phyloP scores from a whole-genome alignment of 2,797 vertebrate species.

The Euthynnus affinis region DNA sequence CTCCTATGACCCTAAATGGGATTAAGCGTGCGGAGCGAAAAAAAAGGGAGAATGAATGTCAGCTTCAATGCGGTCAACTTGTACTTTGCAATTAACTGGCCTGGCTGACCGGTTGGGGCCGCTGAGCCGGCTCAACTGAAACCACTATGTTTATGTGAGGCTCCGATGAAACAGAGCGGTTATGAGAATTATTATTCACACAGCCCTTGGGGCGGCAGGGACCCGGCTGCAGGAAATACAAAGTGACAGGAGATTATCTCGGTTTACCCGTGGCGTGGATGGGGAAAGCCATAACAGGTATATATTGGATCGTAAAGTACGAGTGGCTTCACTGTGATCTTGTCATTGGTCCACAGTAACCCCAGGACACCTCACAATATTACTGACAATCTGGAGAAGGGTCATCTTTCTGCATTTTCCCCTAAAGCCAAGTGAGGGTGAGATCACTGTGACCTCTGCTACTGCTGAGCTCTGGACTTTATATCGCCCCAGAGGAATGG shows the following conservation, averaged over 20 bases:
- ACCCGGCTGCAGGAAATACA: constrained; percentile 45
- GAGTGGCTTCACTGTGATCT: constrained; percentile 33
- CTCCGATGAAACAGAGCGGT: constrained; percentile 19
- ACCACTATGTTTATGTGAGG: constrained; percentile 32
- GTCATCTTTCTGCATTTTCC: constrained; percentile 37
- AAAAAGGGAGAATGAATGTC: constrained; percentile 60
- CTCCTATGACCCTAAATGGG: constrained; percentile 39
- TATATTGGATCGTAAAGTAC: constrained; percentile 72
- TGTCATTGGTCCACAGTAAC: constrained; percentile 41
- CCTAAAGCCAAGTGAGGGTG: constrained; percentile 47
- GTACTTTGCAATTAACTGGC: constrained; percentile 45
- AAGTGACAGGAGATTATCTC: constrained; percentile 63
- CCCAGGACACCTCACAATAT: constrained; percentile 46
- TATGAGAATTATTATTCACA: constrained; percentile 49
- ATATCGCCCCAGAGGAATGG: constrained; percentile 26
- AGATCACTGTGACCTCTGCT: constrained; percentile 42
- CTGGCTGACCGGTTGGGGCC: constrained; percentile 27
- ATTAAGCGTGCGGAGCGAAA: constrained; percentile 47
- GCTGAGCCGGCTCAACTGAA: constrained; percentile 43
- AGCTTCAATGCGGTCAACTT: constrained; percentile 54
- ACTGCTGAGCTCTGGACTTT: constrained; percentile 59
- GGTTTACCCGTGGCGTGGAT: constrained; percentile 28
- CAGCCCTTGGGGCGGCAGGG: constrained; percentile 21
- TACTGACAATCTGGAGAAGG: constrained; percentile 22
- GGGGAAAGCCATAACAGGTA: constrained; percentile 60